These are phyloP conservation scores for Melanchra persicariae DNA, from an alignment of 2,888 invertebrate genomes.

Conservation along the genomic window DNA sequence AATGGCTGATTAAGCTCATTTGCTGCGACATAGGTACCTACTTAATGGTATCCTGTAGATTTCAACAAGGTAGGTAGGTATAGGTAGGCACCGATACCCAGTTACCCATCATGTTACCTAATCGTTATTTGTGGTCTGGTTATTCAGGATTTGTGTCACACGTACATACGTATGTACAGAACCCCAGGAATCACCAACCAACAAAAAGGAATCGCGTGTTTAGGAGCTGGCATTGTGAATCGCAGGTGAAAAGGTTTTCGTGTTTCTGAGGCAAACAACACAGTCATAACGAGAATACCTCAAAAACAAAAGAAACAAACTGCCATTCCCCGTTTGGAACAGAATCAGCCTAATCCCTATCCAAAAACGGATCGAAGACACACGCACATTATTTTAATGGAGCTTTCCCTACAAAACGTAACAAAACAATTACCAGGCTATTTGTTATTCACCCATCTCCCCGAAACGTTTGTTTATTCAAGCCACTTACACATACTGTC, in stretches of 20 bases:
- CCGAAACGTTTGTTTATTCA: constrained; percentile 49
- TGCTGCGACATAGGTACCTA: too few species aligned
- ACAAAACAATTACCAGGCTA: constrained; percentile 59
- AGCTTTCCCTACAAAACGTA: constrained; percentile 27
- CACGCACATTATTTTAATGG: constrained; percentile 39
- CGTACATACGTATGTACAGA: not conserved
- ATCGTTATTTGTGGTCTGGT: too few species aligned
- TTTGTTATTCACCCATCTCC: constrained; percentile 53
- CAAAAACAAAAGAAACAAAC: not conserved
- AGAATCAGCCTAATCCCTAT: constrained; percentile 8
- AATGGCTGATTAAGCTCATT: too few species aligned
- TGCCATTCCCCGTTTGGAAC: not conserved
- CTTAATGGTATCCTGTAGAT: too few species aligned
- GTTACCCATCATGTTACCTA: not conserved
- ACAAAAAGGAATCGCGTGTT: not conserved
- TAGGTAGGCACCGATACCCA: too few species aligned
- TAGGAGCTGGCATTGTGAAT: not conserved
- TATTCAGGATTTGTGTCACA: not conserved
- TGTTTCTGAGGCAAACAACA: not conserved
- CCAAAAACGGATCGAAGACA: constrained; percentile 2
- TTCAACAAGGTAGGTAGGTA: too few species aligned
- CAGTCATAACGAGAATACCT: not conserved
- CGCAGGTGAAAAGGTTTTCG: not conserved
- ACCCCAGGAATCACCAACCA: not conserved
- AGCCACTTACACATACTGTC: constrained; percentile 57